Percentiles rank a stretch among this genome's conserved stretches.
Conservation (phyloP, 2,797 vertebrate species). For the Pantherophis vulpinus region DNA sequence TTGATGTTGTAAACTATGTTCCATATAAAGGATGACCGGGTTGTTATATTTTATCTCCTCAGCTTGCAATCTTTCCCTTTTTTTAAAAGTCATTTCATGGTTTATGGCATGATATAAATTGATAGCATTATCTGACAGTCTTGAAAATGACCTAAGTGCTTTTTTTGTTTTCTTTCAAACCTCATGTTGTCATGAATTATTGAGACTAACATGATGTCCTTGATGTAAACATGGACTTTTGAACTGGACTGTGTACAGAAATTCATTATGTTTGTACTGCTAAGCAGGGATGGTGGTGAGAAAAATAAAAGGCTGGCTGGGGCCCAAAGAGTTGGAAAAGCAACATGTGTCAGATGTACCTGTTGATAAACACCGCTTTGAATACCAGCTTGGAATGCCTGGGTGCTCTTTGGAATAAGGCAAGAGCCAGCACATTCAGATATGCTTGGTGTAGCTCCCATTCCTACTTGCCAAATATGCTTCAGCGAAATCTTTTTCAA, state of each 20-base stretch:
- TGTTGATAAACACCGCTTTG: background rate
- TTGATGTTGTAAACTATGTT: slow-evolving; percentile 45
- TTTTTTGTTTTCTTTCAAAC: slow-evolving; percentile 52
- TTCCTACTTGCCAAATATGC: background rate
- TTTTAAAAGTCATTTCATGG: slow-evolving; percentile 43
- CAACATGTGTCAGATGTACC: background rate
- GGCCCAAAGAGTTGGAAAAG: background rate
- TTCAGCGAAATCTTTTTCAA: background rate
- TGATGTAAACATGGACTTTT: slow-evolving; percentile 59
- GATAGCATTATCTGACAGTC: slow-evolving; percentile 28
- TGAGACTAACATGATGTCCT: slow-evolving; percentile 51
- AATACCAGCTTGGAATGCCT: background rate
- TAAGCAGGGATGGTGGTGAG: slow-evolving; percentile 34
- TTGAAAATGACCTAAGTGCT: slow-evolving; percentile 35
- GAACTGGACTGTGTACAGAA: slow-evolving; percentile 35
- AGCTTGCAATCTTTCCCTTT: slow-evolving; percentile 11
- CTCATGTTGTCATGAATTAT: slow-evolving; percentile 42
- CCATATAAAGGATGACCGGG: slow-evolving; percentile 20
- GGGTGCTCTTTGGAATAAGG: background rate
- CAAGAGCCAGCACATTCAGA: background rate
- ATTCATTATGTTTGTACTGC: slow-evolving; percentile 44
- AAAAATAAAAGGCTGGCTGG: slow-evolving; percentile 8
- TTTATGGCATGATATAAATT: slow-evolving; percentile 49
- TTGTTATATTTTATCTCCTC: slow-evolving; percentile 45
- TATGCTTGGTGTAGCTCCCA: background rate